Conservation (phyloP, 1,140 invertebrate genomes). For the Neodiprion pinetum region DNA sequence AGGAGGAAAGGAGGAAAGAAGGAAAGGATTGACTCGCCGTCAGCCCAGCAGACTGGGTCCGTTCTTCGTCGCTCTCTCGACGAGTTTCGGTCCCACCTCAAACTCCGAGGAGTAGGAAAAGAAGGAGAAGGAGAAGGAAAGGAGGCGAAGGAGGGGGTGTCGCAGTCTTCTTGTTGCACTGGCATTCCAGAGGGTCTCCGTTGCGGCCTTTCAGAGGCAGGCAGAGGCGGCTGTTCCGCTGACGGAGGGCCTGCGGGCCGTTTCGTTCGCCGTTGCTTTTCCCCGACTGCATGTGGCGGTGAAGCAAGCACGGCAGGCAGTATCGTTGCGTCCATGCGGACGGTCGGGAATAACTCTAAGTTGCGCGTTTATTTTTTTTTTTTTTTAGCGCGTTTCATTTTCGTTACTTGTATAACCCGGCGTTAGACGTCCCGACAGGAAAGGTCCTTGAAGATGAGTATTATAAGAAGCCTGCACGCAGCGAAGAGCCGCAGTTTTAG, state of each 20-base stretch:
- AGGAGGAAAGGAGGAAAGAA: background rate
- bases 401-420: too few species aligned
- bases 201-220: constrained; percentile 10
- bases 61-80: background rate
- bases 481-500: background rate
- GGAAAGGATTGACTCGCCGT: background rate
- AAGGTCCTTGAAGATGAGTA: too few species aligned
- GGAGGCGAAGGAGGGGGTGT: background rate
- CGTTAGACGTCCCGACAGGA: too few species aligned
- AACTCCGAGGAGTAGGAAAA: background rate
- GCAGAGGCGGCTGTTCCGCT: constrained; percentile 13
- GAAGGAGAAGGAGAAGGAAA: background rate
- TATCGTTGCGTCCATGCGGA: background rate
- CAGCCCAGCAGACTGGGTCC: background rate
- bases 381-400: background rate
- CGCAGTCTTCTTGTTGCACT: constrained; percentile 33
- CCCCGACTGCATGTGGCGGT: background rate
- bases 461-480: too few species aligned
- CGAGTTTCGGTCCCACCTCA: constrained; percentile 13
- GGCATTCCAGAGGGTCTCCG: constrained; percentile 39
- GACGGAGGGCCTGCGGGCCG: background rate
- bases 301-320: background rate
- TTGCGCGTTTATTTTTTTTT: background rate
- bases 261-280: background rate
- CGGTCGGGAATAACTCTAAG: background rate